Base-by-base conservation (phyloP, 2,113 vertebrate species). In the Petrocephalus zakoni region DNA sequence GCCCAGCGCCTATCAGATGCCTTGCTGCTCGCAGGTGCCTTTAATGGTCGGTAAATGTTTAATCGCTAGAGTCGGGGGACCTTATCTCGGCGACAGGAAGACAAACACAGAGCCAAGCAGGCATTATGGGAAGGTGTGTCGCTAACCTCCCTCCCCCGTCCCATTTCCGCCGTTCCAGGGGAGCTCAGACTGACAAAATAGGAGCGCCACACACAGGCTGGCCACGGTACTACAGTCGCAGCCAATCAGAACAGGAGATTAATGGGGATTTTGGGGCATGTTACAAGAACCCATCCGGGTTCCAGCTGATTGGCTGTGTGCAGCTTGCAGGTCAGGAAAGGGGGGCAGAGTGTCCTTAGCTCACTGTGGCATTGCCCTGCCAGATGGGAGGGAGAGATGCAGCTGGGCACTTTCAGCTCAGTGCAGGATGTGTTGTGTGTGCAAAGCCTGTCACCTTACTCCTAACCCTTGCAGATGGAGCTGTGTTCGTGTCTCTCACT, bases 381-480 rank as follows among this genome's bases (percentile, higher is more conserved):
- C 47, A 34, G 25, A 17, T 17, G 21, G 55, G 86, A 86, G 53
- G 85, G 34, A 46, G 56, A 34, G 34, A 87, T 10, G 37, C 51
- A 42, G 21, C 37, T 64, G 25, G 53, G 6, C 22, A 15, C n/a
- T 85, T 53, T 34, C 52, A 15, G 29, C n/a, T 55, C 46, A 19
- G 49, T 53, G 9, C 22, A 25, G 34, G 83, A 49, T 85, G n/a
- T 51, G 47, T 10, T 49, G 22, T 85, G 47, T 19, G n/a, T 85
- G 83, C 83, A 22, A 53, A 55, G 52, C 49, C 51, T 56, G 52
- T 55, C 1, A 86, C 17, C 29, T 55, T 15, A 21, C 84, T 4
- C 37, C 84, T 86, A 86, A 86, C 49, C 22, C 52, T 86, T 15
- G 8, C 52, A 85, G 89, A 53, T 89, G 53, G 56, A 56, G 52